These are phyloP conservation scores for Augochlorella aurata DNA, from an alignment of 2,888 invertebrate species.

Conservation along the genomic window DNA sequence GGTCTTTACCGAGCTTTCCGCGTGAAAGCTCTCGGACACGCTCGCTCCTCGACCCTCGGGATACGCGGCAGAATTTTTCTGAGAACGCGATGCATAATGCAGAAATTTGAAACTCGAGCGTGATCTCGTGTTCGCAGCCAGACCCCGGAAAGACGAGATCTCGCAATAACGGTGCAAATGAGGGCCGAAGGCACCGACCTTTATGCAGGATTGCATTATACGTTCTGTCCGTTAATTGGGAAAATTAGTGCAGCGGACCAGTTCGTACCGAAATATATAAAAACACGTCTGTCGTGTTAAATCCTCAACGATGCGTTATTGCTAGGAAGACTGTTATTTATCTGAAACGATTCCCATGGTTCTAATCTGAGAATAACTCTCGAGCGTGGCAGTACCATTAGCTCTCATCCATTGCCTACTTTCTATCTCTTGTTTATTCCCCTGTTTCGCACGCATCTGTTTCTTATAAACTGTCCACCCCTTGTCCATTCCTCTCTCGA, in stretches of 20 bases:
- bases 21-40: constrained; percentile 14
- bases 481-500: no score
- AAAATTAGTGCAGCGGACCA: not conserved
- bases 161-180: constrained; percentile 9
- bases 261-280: not conserved
- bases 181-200: not conserved
- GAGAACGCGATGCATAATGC: constrained; percentile 34
- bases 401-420: no score
- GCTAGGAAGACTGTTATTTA: no score
- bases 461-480: no score
- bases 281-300: not conserved
- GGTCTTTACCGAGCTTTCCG: constrained; percentile 5
- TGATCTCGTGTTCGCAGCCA: not conserved
- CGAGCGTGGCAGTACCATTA: no score
- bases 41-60: not conserved
- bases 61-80: not conserved
- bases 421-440: no score
- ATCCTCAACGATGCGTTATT: no score
- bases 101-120: constrained; percentile 7
- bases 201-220: not conserved
- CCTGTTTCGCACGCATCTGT: no score
- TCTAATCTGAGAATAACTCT: no score
- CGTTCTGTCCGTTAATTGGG: not conserved
- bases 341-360: no score
- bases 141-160: constrained; percentile 10